These are phyloP conservation scores for Tholera decimalis DNA, from an alignment of 2,888 invertebrate species.

Conservation along the genomic window DNA sequence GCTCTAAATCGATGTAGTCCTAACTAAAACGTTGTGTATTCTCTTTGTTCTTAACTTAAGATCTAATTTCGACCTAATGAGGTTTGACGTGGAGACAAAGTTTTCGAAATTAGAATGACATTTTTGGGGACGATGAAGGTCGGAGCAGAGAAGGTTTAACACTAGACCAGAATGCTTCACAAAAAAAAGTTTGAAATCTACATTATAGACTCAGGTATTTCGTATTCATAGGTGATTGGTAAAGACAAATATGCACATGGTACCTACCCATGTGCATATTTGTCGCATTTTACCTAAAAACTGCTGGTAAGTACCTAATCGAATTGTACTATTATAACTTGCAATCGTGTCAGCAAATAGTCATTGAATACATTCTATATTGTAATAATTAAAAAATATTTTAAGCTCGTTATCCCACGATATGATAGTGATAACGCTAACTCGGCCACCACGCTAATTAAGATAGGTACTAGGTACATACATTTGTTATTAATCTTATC, in stretches of 20 bases:
- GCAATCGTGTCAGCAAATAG: not conserved
- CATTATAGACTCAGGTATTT: not conserved
- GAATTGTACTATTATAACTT: not conserved
- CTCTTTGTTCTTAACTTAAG: too few relatives aligned
- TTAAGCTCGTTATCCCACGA: slow-evolving; percentile 19
- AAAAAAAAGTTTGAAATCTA: not conserved
- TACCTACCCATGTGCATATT: too few relatives aligned
- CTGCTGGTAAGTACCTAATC: too few relatives aligned
- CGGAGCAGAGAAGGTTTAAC: not conserved
- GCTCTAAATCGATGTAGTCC: too few relatives aligned
- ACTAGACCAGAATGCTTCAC: not conserved
- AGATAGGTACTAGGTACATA: slow-evolving; percentile 9
- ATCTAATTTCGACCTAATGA: not conserved
- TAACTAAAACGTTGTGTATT: too few relatives aligned
- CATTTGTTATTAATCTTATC: slow-evolving; percentile 22
- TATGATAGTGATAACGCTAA: slow-evolving; percentile 42
- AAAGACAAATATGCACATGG: too few relatives aligned
- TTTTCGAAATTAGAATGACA: not conserved
- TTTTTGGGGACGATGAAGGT: not conserved
- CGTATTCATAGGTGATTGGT: too few relatives aligned
- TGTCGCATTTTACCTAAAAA: not conserved
- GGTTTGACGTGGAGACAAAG: not conserved
- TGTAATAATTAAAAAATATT: slow-evolving; percentile 14
- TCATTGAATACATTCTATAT: not conserved
- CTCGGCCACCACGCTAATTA: slow-evolving; percentile 45